These are phyloP conservation scores for Chlorospingus semifuscus DNA, from an alignment of 2,797 vertebrate species.

Conservation along the genomic window DNA sequence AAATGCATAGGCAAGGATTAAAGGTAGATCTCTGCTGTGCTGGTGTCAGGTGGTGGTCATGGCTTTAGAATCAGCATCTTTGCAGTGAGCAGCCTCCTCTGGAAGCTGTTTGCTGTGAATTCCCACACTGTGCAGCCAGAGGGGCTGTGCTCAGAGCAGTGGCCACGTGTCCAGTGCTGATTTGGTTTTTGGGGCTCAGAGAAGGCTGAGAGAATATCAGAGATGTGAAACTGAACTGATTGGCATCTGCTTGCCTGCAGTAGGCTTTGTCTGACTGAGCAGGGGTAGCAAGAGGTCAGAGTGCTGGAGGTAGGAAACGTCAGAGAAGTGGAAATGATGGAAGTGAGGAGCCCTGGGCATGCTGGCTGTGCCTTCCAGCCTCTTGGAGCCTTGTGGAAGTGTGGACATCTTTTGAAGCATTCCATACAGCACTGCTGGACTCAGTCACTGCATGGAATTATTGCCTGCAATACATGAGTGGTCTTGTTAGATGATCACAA, in stretches of 20 bases:
- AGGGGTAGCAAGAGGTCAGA: background rate
- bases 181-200: background rate
- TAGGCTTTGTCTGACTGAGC: background rate
- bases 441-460: background rate
- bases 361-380: background rate
- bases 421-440: background rate
- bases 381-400: background rate
- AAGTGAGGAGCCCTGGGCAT: background rate
- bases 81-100: background rate
- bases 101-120: background rate
- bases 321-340: background rate
- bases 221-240: background rate
- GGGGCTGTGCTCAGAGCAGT: background rate
- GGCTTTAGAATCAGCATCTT: background rate
- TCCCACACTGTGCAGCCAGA: background rate
- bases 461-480: background rate
- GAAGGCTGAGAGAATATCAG: background rate
- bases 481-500: background rate
- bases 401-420: background rate
- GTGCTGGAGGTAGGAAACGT: background rate
- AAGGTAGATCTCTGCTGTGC: background rate
- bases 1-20: fast-evolving
- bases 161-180: fast-evolving
- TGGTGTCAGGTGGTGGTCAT: background rate
- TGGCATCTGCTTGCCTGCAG: background rate